Percentiles rank a stretch among this genome's conserved stretches.
Evolutionary conservation across 2,113 vertebrate genomes (phyloP).

Genomic region (Lepisosteus osseus): DNA sequence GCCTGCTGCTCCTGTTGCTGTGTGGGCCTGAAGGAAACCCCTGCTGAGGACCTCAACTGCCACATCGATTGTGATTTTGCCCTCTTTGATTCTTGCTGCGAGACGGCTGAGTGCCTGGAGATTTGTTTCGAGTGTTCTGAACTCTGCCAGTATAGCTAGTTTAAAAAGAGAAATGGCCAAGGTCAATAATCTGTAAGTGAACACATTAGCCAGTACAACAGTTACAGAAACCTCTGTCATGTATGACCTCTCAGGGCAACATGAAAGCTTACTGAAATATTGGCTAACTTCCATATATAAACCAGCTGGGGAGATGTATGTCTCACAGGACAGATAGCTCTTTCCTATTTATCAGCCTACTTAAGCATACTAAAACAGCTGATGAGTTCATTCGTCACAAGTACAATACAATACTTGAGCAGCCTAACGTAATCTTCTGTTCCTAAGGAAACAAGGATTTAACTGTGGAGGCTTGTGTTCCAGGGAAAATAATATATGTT

Average conservation of each 20-base stretch:
- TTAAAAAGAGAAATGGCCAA: constrained; percentile 30
- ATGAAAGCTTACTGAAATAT: constrained; percentile 26
- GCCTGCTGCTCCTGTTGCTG: constrained; percentile 41
- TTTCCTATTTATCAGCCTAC: no score
- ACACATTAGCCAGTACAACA: constrained; percentile 37
- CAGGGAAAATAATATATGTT: no score
- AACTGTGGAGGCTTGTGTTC: no score
- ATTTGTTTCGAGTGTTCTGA: constrained; percentile 46
- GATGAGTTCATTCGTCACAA: no score
- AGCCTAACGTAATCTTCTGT: no score
- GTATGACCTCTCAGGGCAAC: constrained; percentile 29
- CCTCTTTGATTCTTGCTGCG: constrained; percentile 52
- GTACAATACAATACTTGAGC: no score
- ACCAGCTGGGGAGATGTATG: background rate
- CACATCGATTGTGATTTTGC: constrained; percentile 50
- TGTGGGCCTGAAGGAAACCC: constrained; percentile 22
- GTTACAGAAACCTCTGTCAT: constrained; percentile 32
- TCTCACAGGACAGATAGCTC: no score
- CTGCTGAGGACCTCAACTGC: constrained; percentile 43
- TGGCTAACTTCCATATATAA: background rate
- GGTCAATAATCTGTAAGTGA: constrained; percentile 45
- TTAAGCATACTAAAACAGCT: no score
- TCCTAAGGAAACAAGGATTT: no score
- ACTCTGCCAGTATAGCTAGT: constrained; percentile 40
- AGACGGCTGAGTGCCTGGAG: constrained; percentile 46